Conservation (phyloP, 1,140 invertebrate genomes). For the Ganaspis sp. region DNA sequence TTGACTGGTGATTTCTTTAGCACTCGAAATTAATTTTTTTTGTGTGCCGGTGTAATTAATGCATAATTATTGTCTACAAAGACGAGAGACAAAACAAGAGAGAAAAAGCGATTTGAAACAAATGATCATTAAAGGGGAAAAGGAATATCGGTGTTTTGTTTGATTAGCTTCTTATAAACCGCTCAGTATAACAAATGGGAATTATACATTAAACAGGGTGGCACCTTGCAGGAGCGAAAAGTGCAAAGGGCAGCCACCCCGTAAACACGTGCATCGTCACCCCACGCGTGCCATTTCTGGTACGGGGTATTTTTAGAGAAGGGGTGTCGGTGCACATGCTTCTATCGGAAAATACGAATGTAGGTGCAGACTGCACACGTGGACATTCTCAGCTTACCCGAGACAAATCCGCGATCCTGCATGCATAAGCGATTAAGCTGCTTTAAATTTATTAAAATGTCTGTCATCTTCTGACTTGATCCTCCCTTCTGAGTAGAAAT, state of each 20-base stretch:
- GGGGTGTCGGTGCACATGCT: slow-evolving; percentile 46
- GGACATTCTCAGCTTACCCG: slow-evolving; percentile 76
- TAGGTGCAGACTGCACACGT: slow-evolving; percentile 67
- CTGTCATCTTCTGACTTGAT: slow-evolving; percentile 66
- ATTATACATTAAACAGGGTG: slow-evolving; percentile 19
- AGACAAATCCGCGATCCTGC: slow-evolving; percentile 76
- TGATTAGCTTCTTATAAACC: slow-evolving; percentile 1
- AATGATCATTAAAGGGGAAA: background rate
- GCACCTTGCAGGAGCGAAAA: slow-evolving; percentile 48
- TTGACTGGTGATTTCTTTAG: no score
- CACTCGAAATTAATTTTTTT: no score
- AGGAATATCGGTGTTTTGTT: background rate
- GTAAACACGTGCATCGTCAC: slow-evolving; percentile 49
- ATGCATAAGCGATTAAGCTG: slow-evolving; percentile 76
- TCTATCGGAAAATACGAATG: slow-evolving; percentile 51
- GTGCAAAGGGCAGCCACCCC: slow-evolving; percentile 48
- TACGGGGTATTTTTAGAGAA: slow-evolving; percentile 48
- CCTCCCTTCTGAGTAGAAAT: slow-evolving; percentile 41
- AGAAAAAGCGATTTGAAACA: background rate
- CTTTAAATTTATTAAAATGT: slow-evolving; percentile 76
- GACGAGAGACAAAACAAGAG: no score
- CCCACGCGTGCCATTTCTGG: slow-evolving; percentile 53
- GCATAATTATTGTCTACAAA: no score
- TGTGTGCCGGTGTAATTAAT: no score
- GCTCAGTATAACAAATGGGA: slow-evolving; percentile 17